Conservation (phyloP, 2,888 invertebrate species). For the Plagodis pulveraria region DNA sequence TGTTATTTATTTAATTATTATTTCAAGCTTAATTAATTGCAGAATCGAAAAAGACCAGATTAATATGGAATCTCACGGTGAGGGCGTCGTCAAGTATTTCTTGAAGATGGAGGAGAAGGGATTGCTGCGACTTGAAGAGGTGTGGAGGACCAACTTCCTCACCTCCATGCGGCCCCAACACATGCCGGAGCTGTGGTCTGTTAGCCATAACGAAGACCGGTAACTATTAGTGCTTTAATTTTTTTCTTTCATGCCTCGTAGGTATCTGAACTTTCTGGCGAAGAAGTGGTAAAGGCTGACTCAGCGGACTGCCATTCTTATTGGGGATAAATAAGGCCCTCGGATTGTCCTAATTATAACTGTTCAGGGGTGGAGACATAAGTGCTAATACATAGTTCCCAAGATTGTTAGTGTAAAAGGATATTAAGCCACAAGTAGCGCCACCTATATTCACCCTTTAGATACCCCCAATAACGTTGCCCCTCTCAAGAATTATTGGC, state of each 20-base stretch:
- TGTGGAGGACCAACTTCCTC: slow-evolving; percentile 92
- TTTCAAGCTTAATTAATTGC: no score
- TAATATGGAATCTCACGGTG: slow-evolving; percentile 76
- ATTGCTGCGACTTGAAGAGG: slow-evolving; percentile 87
- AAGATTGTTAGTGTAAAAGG: no score
- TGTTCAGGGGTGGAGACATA: no score
- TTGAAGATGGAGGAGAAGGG: slow-evolving; percentile 75
- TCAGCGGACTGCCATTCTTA: no score
- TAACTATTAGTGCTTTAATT: slow-evolving; percentile 38
- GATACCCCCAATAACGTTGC: no score
- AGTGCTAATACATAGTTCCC: no score
- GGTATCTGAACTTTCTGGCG: not conserved
- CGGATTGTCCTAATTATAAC: no score
- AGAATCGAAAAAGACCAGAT: slow-evolving; percentile 78
- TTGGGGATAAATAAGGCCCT: no score
- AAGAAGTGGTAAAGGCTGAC: not conserved
- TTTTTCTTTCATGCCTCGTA: no score
- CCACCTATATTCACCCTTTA: no score
- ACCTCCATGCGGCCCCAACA: slow-evolving; percentile 88
- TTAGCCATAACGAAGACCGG: slow-evolving; percentile 89
- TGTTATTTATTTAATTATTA: not conserved
- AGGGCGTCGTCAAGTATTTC: slow-evolving; percentile 86
- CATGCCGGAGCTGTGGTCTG: slow-evolving; percentile 91
- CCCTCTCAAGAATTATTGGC: no score
- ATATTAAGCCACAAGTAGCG: no score